Percentiles rank a stretch among this genome's conserved stretches.
Evolutionary conservation across 1,140 invertebrate species (phyloP).

Genomic region (Yoshiicerus persimilis): DNA sequence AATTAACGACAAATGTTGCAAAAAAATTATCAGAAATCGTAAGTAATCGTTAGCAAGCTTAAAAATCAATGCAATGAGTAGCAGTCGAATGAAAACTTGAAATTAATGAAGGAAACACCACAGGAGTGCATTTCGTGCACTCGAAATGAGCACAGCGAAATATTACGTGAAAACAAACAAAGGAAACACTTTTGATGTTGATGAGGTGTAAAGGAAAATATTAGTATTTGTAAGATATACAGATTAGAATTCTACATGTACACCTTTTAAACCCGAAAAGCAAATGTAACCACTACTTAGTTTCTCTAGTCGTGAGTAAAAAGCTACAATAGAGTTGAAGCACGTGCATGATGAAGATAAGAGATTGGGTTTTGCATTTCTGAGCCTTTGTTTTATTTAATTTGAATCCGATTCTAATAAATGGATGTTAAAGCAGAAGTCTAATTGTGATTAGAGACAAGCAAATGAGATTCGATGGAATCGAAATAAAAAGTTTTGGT

Average conservation of each 20-base stretch:
- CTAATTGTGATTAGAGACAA: background rate
- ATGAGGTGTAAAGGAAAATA: background rate
- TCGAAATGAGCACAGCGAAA: background rate
- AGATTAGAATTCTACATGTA: background rate
- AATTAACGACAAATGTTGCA: too few relatives aligned
- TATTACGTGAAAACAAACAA: background rate
- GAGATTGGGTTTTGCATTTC: background rate
- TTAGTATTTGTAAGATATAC: background rate
- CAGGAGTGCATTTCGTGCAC: background rate
- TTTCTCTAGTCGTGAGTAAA: background rate
- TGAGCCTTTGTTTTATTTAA: background rate
- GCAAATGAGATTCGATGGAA: background rate
- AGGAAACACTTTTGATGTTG: background rate
- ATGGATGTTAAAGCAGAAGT: background rate
- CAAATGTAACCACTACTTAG: background rate
- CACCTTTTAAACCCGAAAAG: too few relatives aligned
- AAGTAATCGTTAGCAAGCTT: too few relatives aligned
- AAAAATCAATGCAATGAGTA: too few relatives aligned
- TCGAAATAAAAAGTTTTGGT: background rate
- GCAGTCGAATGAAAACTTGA: background rate
- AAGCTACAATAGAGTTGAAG: background rate
- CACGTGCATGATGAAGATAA: background rate
- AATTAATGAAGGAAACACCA: background rate
- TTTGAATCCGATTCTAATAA: background rate
- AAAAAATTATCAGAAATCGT: too few relatives aligned